These are phyloP conservation scores for Galeopterus variegatus DNA, from an alignment of 2,113 vertebrate genomes.

Conservation along the genomic window DNA sequence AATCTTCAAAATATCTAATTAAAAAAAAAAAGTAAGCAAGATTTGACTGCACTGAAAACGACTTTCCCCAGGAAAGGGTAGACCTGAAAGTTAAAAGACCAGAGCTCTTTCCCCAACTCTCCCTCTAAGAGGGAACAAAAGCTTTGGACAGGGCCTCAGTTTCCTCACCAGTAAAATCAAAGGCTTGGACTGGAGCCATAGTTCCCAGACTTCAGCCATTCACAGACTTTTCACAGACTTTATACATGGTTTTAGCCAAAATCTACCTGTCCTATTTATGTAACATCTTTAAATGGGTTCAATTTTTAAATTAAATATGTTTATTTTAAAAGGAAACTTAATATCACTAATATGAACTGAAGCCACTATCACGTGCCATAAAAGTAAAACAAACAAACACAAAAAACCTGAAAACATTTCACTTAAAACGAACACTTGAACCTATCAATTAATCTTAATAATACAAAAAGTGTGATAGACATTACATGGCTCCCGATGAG, in stretches of 20 bases:
- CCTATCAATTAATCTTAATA: neutral
- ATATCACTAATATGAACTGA: neutral
- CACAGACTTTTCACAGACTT: neutral
- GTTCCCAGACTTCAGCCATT: neutral
- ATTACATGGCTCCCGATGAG: neutral
- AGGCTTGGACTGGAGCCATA: neutral
- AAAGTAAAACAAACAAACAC: neutral
- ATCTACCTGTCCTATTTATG: neutral
- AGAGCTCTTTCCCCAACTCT: neutral
- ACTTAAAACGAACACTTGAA: neutral
- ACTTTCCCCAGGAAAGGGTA: neutral
- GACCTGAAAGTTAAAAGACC: neutral
- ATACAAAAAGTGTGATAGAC: neutral
- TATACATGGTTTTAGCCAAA: neutral
- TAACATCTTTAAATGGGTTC: neutral
- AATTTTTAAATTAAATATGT: conserved; percentile 35
- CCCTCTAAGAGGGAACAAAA: neutral
- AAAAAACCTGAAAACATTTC: neutral
- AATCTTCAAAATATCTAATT: neutral
- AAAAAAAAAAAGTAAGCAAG: no score
- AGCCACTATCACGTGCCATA: neutral
- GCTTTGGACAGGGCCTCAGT: neutral
- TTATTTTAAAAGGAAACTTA: neutral
- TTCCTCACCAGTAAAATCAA: neutral
- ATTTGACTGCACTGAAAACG: no score